These are phyloP conservation scores for Spheniscus humboldti DNA, from an alignment of 2,797 vertebrate species.

Conservation along the genomic window DNA sequence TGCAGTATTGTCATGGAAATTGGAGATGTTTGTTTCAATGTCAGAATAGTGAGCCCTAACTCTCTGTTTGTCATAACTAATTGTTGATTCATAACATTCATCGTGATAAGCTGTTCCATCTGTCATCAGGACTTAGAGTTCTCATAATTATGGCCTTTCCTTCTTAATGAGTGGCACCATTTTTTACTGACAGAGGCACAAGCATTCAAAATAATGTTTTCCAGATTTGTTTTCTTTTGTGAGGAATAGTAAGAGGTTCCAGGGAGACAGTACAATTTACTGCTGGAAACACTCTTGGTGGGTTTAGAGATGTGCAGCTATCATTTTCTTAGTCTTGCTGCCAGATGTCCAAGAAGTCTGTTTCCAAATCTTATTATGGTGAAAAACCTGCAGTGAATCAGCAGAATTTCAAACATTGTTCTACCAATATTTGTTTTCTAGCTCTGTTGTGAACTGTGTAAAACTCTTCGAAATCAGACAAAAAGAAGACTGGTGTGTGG, in stretches of 20 bases:
- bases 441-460: not conserved
- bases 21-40: not conserved
- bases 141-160: not conserved
- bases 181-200: not conserved
- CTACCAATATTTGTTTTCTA: not conserved
- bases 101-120: not conserved
- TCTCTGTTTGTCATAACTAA: not conserved
- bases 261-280: not conserved
- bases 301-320: not conserved
- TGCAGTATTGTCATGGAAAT: not conserved
- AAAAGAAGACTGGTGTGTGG: not conserved
- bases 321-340: not conserved
- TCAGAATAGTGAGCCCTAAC: not conserved
- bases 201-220: not conserved
- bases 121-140: not conserved
- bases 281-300: not conserved
- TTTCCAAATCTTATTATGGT: not conserved
- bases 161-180: not conserved
- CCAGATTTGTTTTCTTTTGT: not conserved
- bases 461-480: not conserved
- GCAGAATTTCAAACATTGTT: not conserved
- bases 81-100: not conserved
- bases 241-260: not conserved
- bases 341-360: not conserved
- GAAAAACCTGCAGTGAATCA: not conserved